Conservation (phyloP, 2,888 invertebrate genomes). For the Watsonalla binaria region DNA sequence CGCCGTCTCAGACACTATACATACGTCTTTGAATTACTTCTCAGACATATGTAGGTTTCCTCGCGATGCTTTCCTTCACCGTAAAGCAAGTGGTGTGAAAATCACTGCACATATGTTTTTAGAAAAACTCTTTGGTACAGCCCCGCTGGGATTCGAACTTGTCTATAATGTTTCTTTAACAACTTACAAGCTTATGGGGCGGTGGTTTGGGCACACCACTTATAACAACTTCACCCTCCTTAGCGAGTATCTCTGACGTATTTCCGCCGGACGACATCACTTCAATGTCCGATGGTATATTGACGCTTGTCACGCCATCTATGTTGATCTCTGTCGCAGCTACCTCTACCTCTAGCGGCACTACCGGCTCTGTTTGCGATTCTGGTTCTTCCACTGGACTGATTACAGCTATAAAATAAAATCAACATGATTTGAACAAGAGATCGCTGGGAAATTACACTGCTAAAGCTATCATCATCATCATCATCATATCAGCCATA, state of each 20-base stretch:
- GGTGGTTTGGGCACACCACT: slow-evolving; percentile 34
- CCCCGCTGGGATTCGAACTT: too few relatives aligned
- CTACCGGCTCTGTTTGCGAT: background rate
- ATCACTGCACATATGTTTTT: too few relatives aligned
- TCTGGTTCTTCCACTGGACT: background rate
- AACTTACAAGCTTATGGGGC: slow-evolving; percentile 28
- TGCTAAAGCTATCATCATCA: too few relatives aligned
- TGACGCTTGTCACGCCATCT: slow-evolving; percentile 18
- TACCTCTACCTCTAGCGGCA: background rate
- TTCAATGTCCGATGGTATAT: slow-evolving; percentile 28
- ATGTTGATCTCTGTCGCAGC: background rate
- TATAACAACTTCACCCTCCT: slow-evolving; percentile 33
- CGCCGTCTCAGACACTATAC: too few relatives aligned
- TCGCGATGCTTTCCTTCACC: too few relatives aligned
- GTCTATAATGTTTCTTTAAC: slow-evolving; percentile 2
- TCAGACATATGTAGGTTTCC: too few relatives aligned
- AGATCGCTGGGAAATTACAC: too few relatives aligned
- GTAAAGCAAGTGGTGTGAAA: too few relatives aligned
- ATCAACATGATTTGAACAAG: too few relatives aligned
- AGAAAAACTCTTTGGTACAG: too few relatives aligned
- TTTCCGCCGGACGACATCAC: slow-evolving; percentile 25
- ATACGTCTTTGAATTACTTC: too few relatives aligned
- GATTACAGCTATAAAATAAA: background rate
- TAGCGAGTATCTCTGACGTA: slow-evolving; percentile 28
- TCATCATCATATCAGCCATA: too few relatives aligned